Evolutionary conservation across 2,888 invertebrate species (phyloP), one percentile per base, ranked within the genome.

Genomic region (Xanthia icteritia): DNA sequence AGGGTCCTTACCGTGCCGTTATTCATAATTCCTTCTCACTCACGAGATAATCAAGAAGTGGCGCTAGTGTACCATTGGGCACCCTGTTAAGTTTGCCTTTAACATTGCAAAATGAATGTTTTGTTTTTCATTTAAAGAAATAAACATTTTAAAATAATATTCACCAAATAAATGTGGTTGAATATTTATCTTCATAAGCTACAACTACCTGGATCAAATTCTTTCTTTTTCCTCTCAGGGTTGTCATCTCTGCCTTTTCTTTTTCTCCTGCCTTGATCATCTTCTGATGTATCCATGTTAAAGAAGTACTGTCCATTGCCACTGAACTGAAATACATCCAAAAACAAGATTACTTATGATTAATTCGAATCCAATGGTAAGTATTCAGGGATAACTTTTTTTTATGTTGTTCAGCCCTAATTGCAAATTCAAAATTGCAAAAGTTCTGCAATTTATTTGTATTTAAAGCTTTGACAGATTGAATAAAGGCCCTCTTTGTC

Each of bases 271-370:
- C 95, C 95, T 20, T 96, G 93, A 42, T 97, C 95, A 9, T 97
- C 97, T 65, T 97, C 96, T 23, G 93, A 90, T 0, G 97, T 93
- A 42, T 98, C 97, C 97, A 98, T 98, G 90, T 99, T 99, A 92
- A 98, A 99, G 94, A 99, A 99, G 95, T 97, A 99, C 92, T 99
- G 99, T 0, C 97, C 96, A 84, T 96, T 97, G 13, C 97, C 96
- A 74, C 96, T 91, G 64, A 95, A 94, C 91, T 94, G 79, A 81
- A 95, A 95, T 71, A 92, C 89, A 85, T 48, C 64, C 23, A 56
- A 48, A 36, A 54, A 20, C 0, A 15, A 48, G 2, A 6, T 51
- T 8, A 17, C 48, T 17, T 17, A 67, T n/a, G 5, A 15, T 31
- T 67, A 0, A 9, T 51, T 67, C 23, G 23, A 54, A 23, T 51